Percentiles rank a stretch among this genome's conserved stretches.
Evolutionary conservation across 2,888 invertebrate genomes (phyloP).

Genomic region (Tuta absoluta): DNA sequence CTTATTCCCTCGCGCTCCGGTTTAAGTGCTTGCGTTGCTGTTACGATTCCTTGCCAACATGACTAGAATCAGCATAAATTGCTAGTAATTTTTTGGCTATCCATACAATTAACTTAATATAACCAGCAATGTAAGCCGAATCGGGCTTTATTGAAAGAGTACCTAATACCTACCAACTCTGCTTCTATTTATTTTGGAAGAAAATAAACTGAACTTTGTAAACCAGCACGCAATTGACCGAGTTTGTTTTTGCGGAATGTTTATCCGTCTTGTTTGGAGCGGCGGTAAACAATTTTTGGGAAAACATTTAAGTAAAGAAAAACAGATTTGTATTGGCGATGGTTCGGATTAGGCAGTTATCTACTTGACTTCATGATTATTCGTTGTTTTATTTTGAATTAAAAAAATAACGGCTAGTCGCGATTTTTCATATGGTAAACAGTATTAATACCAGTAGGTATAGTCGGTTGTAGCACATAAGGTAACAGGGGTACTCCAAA

Average conservation of each 20-base stretch:
- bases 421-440: no score
- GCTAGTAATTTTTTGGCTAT: no score
- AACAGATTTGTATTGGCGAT: not conserved
- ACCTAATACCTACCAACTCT: no score
- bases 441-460: no score
- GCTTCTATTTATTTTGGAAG: slow-evolving; percentile 54
- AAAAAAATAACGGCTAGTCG: not conserved
- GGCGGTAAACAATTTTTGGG: slow-evolving; percentile 8
- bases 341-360: not conserved
- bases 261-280: not conserved
- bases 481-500: no score
- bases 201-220: slow-evolving; percentile 50
- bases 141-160: no score
- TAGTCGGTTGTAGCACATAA: no score
- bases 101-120: no score
- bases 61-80: no score
- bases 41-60: no score
- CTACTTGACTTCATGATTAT: not conserved
- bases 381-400: not conserved
- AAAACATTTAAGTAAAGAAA: not conserved
- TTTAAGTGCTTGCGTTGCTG: not conserved
- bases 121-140: no score
- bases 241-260: slow-evolving; percentile 26
- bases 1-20: slow-evolving; percentile 40
- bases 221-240: slow-evolving; percentile 33